phyloP scores from a whole-genome alignment of 2,797 vertebrate genomes.

The Chelon auratus region DNA sequence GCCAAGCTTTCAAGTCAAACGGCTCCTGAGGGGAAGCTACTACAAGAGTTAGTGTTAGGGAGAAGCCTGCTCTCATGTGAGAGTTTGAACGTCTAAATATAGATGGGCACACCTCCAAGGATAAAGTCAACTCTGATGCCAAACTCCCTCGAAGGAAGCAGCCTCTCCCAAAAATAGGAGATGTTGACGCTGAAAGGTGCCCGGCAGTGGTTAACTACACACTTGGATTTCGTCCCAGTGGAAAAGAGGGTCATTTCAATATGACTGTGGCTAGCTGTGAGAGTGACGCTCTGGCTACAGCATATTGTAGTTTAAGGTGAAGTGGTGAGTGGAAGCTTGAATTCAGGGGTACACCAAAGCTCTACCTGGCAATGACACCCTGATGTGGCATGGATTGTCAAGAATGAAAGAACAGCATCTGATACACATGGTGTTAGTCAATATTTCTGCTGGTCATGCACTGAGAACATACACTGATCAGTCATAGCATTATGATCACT shows the following conservation, averaged over 20 bases:
- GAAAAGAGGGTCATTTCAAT: constrained; percentile 1
- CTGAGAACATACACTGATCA: too few species aligned
- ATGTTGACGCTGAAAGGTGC: constrained; percentile 5
- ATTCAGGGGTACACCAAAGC: background rate
- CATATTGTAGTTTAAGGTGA: background rate
- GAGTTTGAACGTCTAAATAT: constrained; percentile 52
- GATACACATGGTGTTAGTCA: background rate
- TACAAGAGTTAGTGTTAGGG: background rate
- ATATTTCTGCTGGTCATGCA: background rate
- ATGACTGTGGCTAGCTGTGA: background rate
- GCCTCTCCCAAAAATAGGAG: background rate
- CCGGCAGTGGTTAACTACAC: background rate
- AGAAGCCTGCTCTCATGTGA: constrained; percentile 13
- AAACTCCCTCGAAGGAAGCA: constrained; percentile 17
- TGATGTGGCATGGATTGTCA: background rate
- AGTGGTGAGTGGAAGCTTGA: background rate
- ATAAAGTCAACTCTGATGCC: constrained; percentile 22
- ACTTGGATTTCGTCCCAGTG: constrained; percentile 7
- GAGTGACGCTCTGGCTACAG: background rate
- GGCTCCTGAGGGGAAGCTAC: background rate
- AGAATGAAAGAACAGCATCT: background rate
- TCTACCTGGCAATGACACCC: background rate
- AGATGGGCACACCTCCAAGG: constrained; percentile 43
- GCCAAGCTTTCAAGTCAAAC: background rate
- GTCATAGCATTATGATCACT: too few species aligned